A percentile compares a stretch with the other conserved stretches of the same genome.
These are phyloP conservation scores for Watsonalla binaria DNA, from an alignment of 2,888 invertebrate genomes.

Conservation along the genomic window DNA sequence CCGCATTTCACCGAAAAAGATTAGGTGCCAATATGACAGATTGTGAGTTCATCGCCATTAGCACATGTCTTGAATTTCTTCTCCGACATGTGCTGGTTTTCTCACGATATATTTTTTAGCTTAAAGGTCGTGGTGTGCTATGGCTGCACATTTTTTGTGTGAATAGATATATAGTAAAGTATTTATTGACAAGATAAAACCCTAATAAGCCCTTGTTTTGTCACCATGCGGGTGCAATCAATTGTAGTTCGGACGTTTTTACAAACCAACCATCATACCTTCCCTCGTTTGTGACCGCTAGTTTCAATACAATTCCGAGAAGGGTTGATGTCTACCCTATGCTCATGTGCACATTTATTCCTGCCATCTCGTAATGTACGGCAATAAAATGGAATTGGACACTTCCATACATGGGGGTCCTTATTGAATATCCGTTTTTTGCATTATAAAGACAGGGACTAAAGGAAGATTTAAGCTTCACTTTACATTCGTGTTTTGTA, in stretches of 20 bases:
- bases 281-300: not conserved
- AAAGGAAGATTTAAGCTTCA: not conserved
- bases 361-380: constrained; percentile 17
- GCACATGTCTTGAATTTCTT: too few relatives aligned
- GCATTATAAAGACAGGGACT: not conserved
- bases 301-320: constrained; percentile 19
- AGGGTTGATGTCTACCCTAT: constrained; percentile 16
- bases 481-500: not conserved
- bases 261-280: not conserved
- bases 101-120: too few relatives aligned
- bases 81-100: too few relatives aligned
- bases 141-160: too few relatives aligned
- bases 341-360: constrained; percentile 20
- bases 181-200: not conserved
- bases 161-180: too few relatives aligned
- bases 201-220: not conserved
- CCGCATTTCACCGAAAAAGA: too few relatives aligned
- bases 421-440: constrained; percentile 2
- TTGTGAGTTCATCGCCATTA: too few relatives aligned
- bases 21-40: too few relatives aligned
- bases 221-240: not conserved
- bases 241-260: not conserved
- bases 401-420: constrained; percentile 16
- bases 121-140: too few relatives aligned
- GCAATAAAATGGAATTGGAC: constrained; percentile 29